A percentile compares a stretch with the other conserved stretches of the same genome.
These are phyloP conservation scores for Neosalanx taihuensis DNA, from an alignment of 2,797 vertebrate species.

Conservation along the genomic window DNA sequence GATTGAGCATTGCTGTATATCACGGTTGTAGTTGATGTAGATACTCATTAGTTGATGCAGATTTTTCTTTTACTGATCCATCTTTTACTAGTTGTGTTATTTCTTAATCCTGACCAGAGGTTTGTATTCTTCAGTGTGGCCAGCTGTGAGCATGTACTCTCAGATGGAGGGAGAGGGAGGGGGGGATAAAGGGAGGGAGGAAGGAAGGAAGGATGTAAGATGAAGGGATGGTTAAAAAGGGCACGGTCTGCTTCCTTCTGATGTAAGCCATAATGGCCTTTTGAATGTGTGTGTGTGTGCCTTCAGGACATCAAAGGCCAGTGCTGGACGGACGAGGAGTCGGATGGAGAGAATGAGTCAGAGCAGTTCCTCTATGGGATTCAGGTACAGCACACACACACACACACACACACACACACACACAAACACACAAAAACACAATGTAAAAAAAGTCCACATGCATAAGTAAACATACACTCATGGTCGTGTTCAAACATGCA, in stretches of 20 bases:
- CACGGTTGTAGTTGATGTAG: too few relatives aligned
- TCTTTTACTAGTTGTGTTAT: background rate
- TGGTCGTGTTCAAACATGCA: too few relatives aligned
- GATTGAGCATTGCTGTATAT: too few relatives aligned
- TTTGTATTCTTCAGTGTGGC: slow-evolving; percentile 39
- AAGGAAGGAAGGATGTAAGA: slow-evolving; percentile 51
- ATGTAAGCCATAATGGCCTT: slow-evolving; percentile 51
- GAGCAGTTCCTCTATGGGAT: slow-evolving; percentile 97
- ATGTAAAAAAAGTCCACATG: too few relatives aligned
- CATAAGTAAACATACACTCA: too few relatives aligned
- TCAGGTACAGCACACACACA: slow-evolving; percentile 74
- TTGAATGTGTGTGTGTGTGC: slow-evolving; percentile 37
- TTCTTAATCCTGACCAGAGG: slow-evolving; percentile 25
- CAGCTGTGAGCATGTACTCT: slow-evolving; percentile 57
- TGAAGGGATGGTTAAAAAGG: slow-evolving; percentile 51
- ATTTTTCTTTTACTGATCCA: background rate
- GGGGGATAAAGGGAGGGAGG: slow-evolving; percentile 53
- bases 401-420: background rate
- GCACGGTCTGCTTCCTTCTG: slow-evolving; percentile 37
- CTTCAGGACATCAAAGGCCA: slow-evolving; percentile 95
- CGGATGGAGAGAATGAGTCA: slow-evolving; percentile 95
- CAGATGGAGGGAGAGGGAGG: slow-evolving; percentile 54
- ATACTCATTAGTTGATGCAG: too few relatives aligned
- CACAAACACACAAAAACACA: background rate
- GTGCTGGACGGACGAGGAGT: slow-evolving; percentile 97